Evolutionary conservation across 2,888 invertebrate species (phyloP).

Genomic region (Parthenolecanium corni): DNA sequence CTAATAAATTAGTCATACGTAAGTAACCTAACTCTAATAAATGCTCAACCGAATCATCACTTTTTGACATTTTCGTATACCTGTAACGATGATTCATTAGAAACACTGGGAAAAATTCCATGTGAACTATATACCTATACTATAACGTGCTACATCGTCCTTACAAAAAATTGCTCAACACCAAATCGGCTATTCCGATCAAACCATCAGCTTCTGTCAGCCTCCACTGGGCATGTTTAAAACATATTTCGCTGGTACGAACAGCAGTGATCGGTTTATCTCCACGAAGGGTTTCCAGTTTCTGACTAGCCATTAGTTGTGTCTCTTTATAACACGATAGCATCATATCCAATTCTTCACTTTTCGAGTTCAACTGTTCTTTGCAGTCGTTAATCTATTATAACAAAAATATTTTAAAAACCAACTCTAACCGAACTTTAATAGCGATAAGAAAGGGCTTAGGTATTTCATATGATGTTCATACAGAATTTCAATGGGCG

Average conservation of each 20-base stretch:
- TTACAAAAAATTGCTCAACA: constrained; percentile 87
- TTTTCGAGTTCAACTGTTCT: constrained; percentile 70
- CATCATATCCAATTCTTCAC: constrained; percentile 92
- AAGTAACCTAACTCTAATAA: constrained; percentile 90
- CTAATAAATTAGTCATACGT: constrained; percentile 85
- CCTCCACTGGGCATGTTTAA: constrained; percentile 96
- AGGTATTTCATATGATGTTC: no score
- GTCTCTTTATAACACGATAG: constrained; percentile 82
- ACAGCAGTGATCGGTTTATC: constrained; percentile 62
- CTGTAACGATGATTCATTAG: constrained; percentile 40
- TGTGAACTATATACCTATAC: not conserved
- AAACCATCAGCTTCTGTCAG: constrained; percentile 96
- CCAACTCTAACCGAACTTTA: not conserved
- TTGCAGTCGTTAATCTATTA: constrained; percentile 72
- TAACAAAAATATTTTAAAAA: not conserved
- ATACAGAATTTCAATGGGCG: no score
- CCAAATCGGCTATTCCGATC: constrained; percentile 90
- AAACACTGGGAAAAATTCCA: not conserved
- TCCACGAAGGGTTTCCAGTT: constrained; percentile 51
- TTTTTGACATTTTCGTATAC: constrained; percentile 90
- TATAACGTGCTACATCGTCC: constrained; percentile 34
- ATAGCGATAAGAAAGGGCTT: no score
- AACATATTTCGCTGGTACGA: constrained; percentile 86
- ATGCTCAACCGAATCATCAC: constrained; percentile 95
- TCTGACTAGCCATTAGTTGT: constrained; percentile 46